Base-by-base conservation (phyloP, 2,888 invertebrate species). In the Hirtodrosophila cameraria region DNA sequence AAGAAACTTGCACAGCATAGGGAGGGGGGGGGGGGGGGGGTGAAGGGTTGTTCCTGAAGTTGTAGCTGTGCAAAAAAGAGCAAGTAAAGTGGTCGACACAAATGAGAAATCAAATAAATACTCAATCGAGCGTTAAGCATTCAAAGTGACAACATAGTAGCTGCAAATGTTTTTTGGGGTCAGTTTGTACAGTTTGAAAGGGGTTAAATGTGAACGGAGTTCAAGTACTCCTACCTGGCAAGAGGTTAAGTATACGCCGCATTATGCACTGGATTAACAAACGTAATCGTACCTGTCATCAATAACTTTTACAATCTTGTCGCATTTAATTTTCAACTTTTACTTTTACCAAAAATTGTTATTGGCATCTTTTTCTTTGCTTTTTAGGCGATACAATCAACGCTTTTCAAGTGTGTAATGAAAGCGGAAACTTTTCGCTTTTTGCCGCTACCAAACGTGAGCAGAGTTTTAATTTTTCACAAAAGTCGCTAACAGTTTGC, bases 51-150 rank as follows among this genome's bases (percentile, higher is more conserved):
- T n/a, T n/a, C n/a, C n/a, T n/a, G n/a, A n/a, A n/a, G n/a, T n/a
- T n/a, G n/a, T n/a, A 39, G 18, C 13, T 25, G 16, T 15, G 18
- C 15, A 30, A 43, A 38, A 36, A 42, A 28, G 28, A 53, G 35
- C 39, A 48, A 78, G 81, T 80, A 66, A 71, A 61, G 62, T 84
- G 62, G 63, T 63, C 75, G 86, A 86, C 84, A 83, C 84, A 87
- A 86, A 82, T 87, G 87, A 80, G 81, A 87, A 82, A 86, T 86
- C 86, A 87, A 82, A 82, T 82, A 87, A 86, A 82, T 79, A 86
- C 73, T 63, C 88, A 82, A 82, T 87, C 88, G 88, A 82, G 88
- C 81, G 88, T 72, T 64, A 82, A 69, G 66, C 80, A 82, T 83
- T 83, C 65, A 65, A 79, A 67, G 64, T 72, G 87, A 75, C 66